Evolutionary conservation across 2,888 invertebrate genomes (phyloP).

Genomic region (Lithodes maja): DNA sequence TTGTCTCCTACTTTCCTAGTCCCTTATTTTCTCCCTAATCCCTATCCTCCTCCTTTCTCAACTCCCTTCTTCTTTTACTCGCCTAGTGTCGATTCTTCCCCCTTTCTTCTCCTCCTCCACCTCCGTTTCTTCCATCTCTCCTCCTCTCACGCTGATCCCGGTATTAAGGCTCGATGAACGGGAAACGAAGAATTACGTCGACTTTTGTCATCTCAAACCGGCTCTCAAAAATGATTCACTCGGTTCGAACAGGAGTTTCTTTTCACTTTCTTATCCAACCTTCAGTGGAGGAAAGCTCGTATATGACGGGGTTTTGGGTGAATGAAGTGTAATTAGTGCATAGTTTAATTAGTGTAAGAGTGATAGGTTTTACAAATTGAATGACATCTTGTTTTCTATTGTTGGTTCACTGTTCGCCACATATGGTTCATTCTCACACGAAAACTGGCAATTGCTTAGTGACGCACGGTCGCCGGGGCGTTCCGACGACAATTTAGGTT

Average conservation of each 20-base stretch:
- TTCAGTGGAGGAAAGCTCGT: neutral
- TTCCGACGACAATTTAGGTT: neutral
- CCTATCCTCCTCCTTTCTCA: neutral
- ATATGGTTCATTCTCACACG: neutral
- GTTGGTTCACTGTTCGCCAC: neutral
- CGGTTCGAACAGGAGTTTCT: neutral
- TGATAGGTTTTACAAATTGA: too few relatives aligned
- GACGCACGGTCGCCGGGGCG: neutral
- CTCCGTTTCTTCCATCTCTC: neutral
- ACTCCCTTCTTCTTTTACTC: neutral
- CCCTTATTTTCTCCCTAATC: neutral
- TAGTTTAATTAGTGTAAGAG: too few relatives aligned
- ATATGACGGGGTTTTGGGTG: too few relatives aligned
- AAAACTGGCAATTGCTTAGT: neutral
- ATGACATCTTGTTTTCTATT: too few relatives aligned
- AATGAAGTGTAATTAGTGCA: too few relatives aligned
- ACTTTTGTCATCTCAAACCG: neutral
- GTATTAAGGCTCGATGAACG: neutral
- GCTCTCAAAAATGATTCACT: neutral
- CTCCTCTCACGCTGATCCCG: neutral
- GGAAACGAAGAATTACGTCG: neutral
- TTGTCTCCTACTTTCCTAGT: neutral
- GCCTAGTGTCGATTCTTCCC: neutral
- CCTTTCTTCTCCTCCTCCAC: neutral
- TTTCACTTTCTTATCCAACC: neutral